phyloP scores from a whole-genome alignment of 2,113 vertebrate species.

The Daboia siamensis region DNA sequence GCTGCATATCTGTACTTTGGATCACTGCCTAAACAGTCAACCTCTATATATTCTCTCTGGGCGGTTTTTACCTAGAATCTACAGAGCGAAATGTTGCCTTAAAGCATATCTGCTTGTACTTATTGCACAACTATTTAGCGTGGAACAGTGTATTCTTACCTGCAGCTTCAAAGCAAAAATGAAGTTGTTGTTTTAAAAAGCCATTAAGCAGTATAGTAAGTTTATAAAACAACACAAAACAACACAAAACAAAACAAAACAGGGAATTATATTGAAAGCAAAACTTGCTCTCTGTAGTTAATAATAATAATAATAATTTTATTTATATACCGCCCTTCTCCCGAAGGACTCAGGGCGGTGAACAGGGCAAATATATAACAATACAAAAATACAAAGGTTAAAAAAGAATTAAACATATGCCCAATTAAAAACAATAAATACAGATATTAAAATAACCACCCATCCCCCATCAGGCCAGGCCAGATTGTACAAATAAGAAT shows the following conservation, averaged over 20 bases:
- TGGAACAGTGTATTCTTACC: slow-evolving; percentile 60
- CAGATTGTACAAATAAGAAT: too few relatives aligned
- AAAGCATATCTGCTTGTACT: slow-evolving; percentile 69
- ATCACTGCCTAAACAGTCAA: background rate
- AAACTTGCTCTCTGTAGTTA: background rate
- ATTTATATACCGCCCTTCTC: too few relatives aligned
- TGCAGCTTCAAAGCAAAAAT: slow-evolving; percentile 62
- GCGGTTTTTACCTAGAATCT: slow-evolving; percentile 22
- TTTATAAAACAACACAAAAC: slow-evolving; percentile 32
- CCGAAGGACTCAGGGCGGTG: too few relatives aligned
- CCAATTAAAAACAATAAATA: too few relatives aligned
- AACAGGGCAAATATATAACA: too few relatives aligned
- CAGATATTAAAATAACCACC: too few relatives aligned
- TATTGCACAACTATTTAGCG: slow-evolving; percentile 58
- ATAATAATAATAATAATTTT: too few relatives aligned
- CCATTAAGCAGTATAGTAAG: slow-evolving; percentile 53
- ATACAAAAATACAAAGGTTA: too few relatives aligned
- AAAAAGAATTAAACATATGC: too few relatives aligned
- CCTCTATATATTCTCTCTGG: slow-evolving; percentile 11
- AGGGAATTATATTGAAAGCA: slow-evolving; percentile 32
- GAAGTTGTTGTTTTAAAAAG: slow-evolving; percentile 42
- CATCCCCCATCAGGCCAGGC: too few relatives aligned
- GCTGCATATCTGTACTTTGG: background rate
- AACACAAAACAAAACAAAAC: background rate
- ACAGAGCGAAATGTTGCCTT: slow-evolving; percentile 53